phyloP scores from a whole-genome alignment of 2,113 vertebrate genomes.

The Pogonocichla stellata region DNA sequence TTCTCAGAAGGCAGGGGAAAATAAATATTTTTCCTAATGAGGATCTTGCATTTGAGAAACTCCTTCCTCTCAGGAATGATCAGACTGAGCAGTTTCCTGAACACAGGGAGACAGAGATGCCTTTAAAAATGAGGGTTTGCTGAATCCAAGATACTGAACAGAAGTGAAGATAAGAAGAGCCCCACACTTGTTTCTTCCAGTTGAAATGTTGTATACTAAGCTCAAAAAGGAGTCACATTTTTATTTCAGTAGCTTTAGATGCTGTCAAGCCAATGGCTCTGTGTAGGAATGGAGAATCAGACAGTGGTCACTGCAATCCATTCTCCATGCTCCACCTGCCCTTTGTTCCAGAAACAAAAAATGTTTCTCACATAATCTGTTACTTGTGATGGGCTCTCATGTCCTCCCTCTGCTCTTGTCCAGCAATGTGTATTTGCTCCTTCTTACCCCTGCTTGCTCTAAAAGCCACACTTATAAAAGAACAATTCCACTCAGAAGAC shows the following conservation, averaged over 20 bases:
- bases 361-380: neutral
- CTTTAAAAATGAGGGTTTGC: neutral
- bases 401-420: neutral
- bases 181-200: neutral
- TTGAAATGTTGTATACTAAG: neutral
- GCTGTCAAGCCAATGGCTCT: neutral
- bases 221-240: neutral
- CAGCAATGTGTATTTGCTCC: neutral
- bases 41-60: neutral
- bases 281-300: neutral
- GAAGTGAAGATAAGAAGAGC: neutral
- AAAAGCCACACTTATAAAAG: neutral
- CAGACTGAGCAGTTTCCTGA: neutral
- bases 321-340: neutral
- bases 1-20: neutral
- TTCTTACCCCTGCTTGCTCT: neutral
- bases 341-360: neutral
- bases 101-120: neutral
- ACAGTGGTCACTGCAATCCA: neutral
- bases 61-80: neutral
- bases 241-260: neutral
- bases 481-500: neutral
- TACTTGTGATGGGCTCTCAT: neutral
- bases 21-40: neutral
- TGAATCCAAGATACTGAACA: neutral